Evolutionary conservation across 2,797 vertebrate genomes (phyloP), one percentile per base, ranked within the genome.

Genomic region (Hylomyscus alleni): DNA sequence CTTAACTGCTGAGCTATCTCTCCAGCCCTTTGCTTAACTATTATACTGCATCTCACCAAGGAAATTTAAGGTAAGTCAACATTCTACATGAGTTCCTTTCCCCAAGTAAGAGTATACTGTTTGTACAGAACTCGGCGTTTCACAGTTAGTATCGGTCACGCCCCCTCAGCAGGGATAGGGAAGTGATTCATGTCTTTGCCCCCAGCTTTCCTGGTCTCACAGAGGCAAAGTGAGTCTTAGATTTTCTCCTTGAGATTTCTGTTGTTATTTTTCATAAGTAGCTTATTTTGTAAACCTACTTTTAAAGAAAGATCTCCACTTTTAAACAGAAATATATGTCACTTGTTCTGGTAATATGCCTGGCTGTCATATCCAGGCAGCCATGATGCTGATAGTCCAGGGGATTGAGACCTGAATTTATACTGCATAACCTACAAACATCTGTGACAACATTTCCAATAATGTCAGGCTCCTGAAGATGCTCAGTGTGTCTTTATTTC

Each of bases 221-320:
- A 88, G n/a, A 56, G 40, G 12, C 7, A 72, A 77, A 26, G 6
- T 52, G 80, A 58, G 82, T 62, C 37, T 29, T 50, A 58, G 26
- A 29, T 88, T 84, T 95, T 93, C 14, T 8, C 65, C 15, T 89
- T 80, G 82, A 19, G 17, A 54, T 91, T 93, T 85, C 26, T 82
- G 50, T 76, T 37, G 65, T 96, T 20, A 87, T 90, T 93, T 94
- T 95, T 93, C 44, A 91, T 75, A 96, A 76, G 56, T 89, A 84
- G 65, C 5, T 40, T 93, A 56, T 95, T 95, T 93, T 94, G 22
- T 22, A 95, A 44, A 90, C 3, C 54, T 50, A 93, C 56, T 24
- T 85, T 77, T 50, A 77, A 77, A 77, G 37, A 90, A 91, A n/a
- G 26, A 17, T 96, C 94, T 88, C 67, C 26, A 75, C 44, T 72